Conservation (phyloP, 2,888 invertebrate species). For the Drosophila ustulata region DNA sequence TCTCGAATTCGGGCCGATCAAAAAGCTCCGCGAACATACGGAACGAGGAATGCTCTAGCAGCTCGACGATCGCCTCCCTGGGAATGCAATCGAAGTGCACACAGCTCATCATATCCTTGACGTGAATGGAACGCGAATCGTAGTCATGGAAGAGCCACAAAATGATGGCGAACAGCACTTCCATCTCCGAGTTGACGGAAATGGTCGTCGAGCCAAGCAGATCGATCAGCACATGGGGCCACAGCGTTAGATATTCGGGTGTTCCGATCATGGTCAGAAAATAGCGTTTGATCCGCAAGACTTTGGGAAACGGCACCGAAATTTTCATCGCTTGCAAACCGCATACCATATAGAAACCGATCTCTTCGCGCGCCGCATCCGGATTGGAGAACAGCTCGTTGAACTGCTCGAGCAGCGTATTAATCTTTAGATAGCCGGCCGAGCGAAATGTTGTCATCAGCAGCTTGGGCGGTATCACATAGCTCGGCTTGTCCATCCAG, state of each 20-base stretch:
- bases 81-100: conserved; percentile 40
- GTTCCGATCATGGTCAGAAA: conserved; percentile 39
- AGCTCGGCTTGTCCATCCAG: conserved; percentile 37
- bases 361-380: conserved; percentile 33
- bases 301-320: background rate
- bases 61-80: conserved; percentile 12
- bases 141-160: conserved; percentile 38
- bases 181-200: conserved; percentile 49
- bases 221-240: conserved; percentile 12
- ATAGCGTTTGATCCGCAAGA: conserved; percentile 37
- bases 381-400: conserved; percentile 19
- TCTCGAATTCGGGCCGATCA: conserved; percentile 18
- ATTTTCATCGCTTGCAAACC: conserved; percentile 24
- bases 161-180: conserved; percentile 34
- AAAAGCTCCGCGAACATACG: conserved; percentile 3
- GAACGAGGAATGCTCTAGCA: background rate
- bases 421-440: conserved; percentile 25
- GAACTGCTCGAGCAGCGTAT: conserved; percentile 34
- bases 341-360: conserved; percentile 43
- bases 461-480: conserved; percentile 26
- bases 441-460: conserved; percentile 37
- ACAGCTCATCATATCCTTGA: conserved; percentile 13
- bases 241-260: conserved; percentile 13
- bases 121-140: background rate
- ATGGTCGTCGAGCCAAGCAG: conserved; percentile 34